A percentile compares a stretch with the other conserved stretches of the same genome.
Evolutionary conservation across 1,140 invertebrate genomes (phyloP).

Genomic region (Onthophagus taurus): DNA sequence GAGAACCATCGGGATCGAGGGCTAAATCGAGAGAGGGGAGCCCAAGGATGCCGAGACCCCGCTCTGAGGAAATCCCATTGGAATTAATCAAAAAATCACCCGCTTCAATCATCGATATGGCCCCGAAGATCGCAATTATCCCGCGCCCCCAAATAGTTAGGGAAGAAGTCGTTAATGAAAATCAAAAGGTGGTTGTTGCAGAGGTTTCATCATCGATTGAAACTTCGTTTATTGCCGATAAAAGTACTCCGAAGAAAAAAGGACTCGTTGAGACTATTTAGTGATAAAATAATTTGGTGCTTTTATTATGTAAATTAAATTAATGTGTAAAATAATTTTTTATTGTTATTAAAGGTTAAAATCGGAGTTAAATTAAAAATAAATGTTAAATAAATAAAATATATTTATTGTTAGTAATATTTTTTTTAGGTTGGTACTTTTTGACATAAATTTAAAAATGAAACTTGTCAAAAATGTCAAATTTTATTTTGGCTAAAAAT

Average conservation of each 20-base stretch:
- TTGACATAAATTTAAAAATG: background rate
- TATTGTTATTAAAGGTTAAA: no score
- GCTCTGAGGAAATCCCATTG: slow-evolving; percentile 75
- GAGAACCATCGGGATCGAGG: slow-evolving; percentile 32
- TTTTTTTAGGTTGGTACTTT: background rate
- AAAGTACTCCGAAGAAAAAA: slow-evolving; percentile 42
- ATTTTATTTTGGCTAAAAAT: no score
- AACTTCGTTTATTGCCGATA: slow-evolving; percentile 57
- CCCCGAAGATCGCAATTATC: slow-evolving; percentile 32
- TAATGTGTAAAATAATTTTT: no score
- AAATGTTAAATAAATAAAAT: no score
- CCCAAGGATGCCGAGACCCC: slow-evolving; percentile 59
- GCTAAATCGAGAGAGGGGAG: slow-evolving; percentile 59
- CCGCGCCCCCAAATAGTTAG: slow-evolving; percentile 34
- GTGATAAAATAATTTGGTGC: slow-evolving; percentile 23
- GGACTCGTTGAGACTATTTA: slow-evolving; percentile 62
- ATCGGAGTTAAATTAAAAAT: no score
- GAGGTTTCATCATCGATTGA: slow-evolving; percentile 48
- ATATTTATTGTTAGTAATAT: no score
- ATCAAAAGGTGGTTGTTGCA: slow-evolving; percentile 16
- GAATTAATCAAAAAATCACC: slow-evolving; percentile 47
- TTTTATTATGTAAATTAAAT: no score
- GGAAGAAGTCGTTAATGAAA: slow-evolving; percentile 18
- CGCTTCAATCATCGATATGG: slow-evolving; percentile 32
- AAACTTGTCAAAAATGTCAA: no score